phyloP scores from a whole-genome alignment of 2,113 vertebrate species.

The Ceyx melanurus region DNA sequence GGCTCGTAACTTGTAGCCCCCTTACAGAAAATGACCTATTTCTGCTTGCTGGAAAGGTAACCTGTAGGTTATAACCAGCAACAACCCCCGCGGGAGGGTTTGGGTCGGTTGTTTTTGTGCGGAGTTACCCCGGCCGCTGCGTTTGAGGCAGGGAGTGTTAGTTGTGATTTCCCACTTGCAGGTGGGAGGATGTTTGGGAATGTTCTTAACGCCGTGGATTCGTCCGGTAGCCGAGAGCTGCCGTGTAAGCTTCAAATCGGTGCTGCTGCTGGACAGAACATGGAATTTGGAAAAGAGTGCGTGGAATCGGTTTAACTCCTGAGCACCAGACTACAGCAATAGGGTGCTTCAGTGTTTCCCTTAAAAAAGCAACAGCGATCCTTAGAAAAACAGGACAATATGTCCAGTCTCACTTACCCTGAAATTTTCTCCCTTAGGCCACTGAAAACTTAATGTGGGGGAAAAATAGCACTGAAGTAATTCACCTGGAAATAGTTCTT shows the following conservation, averaged over 20 bases:
- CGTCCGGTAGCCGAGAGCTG: neutral
- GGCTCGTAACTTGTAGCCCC: neutral
- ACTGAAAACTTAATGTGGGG: neutral
- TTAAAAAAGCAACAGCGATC: neutral
- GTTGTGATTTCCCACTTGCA: neutral
- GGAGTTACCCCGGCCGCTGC: fast-evolving
- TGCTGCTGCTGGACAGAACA: neutral
- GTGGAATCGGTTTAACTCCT: neutral
- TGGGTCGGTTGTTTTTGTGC: neutral
- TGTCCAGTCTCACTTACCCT: neutral
- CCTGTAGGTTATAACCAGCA: neutral
- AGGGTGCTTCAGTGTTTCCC: neutral
- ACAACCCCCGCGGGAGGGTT: fast-evolving
- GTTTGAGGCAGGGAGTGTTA: neutral
- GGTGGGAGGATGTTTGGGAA: neutral
- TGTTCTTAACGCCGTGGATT: neutral
- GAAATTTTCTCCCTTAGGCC: neutral
- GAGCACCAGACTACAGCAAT: neutral
- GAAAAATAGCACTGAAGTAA: neutral
- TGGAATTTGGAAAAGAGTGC: neutral
- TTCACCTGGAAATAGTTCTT: neutral
- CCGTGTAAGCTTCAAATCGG: fast-evolving
- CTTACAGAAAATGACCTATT: neutral
- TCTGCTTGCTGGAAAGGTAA: neutral
- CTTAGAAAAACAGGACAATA: neutral